Percentiles rank a stretch among this genome's conserved stretches.
Evolutionary conservation across 2,797 vertebrate genomes (phyloP).

Genomic region (Cynopterus sphinx): DNA sequence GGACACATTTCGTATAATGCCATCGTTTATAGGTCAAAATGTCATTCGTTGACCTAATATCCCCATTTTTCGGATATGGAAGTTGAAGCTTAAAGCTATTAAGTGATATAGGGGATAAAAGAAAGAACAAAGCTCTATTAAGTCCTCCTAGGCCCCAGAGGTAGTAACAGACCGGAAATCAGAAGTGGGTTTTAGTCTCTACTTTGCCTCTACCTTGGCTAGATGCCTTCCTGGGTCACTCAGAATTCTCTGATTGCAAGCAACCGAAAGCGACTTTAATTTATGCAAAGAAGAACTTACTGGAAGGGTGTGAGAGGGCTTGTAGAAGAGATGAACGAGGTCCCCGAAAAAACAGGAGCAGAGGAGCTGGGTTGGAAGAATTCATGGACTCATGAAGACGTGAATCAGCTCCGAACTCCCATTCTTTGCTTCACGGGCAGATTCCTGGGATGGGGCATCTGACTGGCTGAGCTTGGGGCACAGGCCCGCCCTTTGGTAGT

Average conservation of each 20-base stretch:
- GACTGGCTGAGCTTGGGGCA: background rate
- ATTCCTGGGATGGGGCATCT: background rate
- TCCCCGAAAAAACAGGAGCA: background rate
- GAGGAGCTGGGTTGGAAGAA: background rate
- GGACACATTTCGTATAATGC: background rate
- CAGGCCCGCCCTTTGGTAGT: background rate
- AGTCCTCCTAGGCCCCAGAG: background rate
- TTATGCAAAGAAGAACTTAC: background rate
- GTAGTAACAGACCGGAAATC: too few relatives aligned
- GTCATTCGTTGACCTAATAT: background rate
- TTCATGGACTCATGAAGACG: background rate
- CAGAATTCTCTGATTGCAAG: background rate
- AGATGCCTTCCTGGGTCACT: background rate
- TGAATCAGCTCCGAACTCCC: background rate
- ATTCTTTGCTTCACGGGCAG: too few relatives aligned
- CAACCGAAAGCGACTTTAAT: background rate
- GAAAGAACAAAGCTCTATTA: background rate
- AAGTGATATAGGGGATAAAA: background rate
- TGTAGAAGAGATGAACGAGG: background rate
- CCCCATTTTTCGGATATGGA: background rate
- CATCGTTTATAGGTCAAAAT: background rate
- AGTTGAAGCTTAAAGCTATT: background rate
- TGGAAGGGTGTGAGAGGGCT: background rate
- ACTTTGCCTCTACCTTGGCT: background rate
- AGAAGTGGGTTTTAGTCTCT: background rate